These are phyloP conservation scores for Iguana delicatissima DNA, from an alignment of 2,797 vertebrate genomes.

Conservation along the genomic window DNA sequence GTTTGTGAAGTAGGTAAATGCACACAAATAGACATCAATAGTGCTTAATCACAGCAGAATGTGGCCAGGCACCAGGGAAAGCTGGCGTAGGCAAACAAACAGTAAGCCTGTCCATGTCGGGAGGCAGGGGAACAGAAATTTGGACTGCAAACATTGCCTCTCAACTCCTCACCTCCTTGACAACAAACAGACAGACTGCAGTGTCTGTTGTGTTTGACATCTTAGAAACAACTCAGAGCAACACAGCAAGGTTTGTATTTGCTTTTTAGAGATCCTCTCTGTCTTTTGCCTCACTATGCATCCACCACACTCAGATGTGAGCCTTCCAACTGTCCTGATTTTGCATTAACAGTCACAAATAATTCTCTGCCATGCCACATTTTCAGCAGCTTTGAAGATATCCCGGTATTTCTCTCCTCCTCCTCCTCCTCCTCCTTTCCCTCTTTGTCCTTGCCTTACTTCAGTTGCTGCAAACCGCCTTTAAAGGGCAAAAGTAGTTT, in stretches of 20 bases:
- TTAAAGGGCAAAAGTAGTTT: too few species aligned
- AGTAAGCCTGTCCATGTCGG: background rate
- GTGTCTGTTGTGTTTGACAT: background rate
- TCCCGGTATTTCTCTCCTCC: too few species aligned
- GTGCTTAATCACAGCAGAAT: slow-evolving; percentile 4
- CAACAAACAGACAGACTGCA: background rate
- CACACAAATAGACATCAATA: background rate
- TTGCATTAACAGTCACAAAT: too few species aligned
- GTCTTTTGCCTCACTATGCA: background rate
- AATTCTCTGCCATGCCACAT: too few species aligned
- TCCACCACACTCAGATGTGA: background rate
- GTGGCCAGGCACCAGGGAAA: slow-evolving; percentile 6
- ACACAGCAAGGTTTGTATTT: background rate
- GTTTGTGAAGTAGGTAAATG: slow-evolving; percentile 6
- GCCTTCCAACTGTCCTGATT: too few species aligned
- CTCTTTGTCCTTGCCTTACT: too few species aligned
- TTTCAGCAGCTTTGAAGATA: too few species aligned
- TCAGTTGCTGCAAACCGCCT: too few species aligned
- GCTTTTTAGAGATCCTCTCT: background rate
- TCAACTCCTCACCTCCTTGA: slow-evolving; percentile 3
- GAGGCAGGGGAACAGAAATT: background rate
- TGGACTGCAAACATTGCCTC: slow-evolving; percentile 22
- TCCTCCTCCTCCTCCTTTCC: too few species aligned
- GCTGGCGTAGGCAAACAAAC: background rate
- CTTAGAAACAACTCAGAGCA: background rate